phyloP scores from a whole-genome alignment of 1,140 invertebrate species.

The Rhagoletis pomonella region DNA sequence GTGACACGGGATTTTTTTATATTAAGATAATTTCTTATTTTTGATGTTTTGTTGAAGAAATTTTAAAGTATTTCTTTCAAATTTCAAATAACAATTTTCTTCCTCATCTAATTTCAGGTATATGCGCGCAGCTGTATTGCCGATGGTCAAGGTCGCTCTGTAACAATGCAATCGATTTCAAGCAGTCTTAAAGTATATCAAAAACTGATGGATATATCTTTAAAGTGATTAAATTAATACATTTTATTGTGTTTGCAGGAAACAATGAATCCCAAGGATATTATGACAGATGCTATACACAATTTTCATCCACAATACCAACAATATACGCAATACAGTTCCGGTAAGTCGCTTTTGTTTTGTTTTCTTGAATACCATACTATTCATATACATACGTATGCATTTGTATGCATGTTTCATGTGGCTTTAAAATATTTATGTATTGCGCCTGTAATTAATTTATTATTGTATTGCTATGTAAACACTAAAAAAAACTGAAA shows the following conservation, averaged over 20 bases:
- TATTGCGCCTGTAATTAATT: background rate
- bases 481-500: background rate
- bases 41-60: background rate
- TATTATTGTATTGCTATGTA: background rate
- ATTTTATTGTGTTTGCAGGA: slow-evolving; percentile 80
- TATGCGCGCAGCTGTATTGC: slow-evolving; percentile 85
- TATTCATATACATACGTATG: background rate
- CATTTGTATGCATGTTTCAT: background rate
- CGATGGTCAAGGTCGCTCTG: slow-evolving; percentile 89
- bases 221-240: background rate
- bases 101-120: slow-evolving; percentile 69
- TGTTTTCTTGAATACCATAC: slow-evolving; percentile 6
- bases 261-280: slow-evolving; percentile 99
- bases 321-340: slow-evolving; percentile 99
- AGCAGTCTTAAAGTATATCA: slow-evolving; percentile 92
- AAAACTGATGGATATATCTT: background rate
- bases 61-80: background rate
- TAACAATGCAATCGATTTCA: slow-evolving; percentile 99
- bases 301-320: slow-evolving; percentile 99
- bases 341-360: slow-evolving; percentile 77
- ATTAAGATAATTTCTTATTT: background rate
- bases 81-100: background rate
- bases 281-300: slow-evolving; percentile 99
- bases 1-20: background rate
- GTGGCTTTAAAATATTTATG: background rate